Evolutionary conservation across 1,140 invertebrate genomes (phyloP), one percentile per base, ranked within the genome.

Genomic region (Mesaphorura yosii): DNA sequence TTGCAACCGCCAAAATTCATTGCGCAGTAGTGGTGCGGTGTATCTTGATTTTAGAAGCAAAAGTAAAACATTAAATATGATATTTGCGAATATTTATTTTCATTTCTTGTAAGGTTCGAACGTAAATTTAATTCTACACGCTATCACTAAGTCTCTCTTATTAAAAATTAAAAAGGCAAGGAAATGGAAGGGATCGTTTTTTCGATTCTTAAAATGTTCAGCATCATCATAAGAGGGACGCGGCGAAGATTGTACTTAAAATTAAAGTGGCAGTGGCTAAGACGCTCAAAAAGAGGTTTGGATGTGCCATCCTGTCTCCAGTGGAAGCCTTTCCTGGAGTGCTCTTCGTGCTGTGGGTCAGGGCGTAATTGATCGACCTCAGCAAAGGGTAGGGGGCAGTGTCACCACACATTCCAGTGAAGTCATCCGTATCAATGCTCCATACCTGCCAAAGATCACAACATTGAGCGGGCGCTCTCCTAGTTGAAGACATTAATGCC

Each of bases 371-470:
- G 25, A 77, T 69, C 7, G 73, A 62, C 38, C 62, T 67, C 15
- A 76, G 64, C 17, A 77, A 60, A 19, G 75, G 75, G 60, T 68
- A 76, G 20, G 64, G 62, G 2, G 64, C 64, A 17, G 34, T 12
- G 34, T n/a, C n/a, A 23, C 68, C 67, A 56, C 74, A 75, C 20
- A 55, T 55, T 19, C 69, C 72, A 15, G 51, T 60, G 58, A 75
- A 77, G 57, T 77, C 75, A 53, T 77, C 72, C n/a, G 53, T 60
- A 20, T 59, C 53, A 22, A 56, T 55, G 12, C 51, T 54, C 58
- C 58, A 59, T 23, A 50, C 49, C 48, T 3, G 12, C 17, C 34
- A 12, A 37, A 12, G 34, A 37, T 12, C 17, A 12, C 34, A 37
- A 12, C 34, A 12, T 12, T 17, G 12, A 17, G 17, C 12, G 34